phyloP scores from a whole-genome alignment of 2,797 vertebrate genomes.

The Sebastes paucispinis region DNA sequence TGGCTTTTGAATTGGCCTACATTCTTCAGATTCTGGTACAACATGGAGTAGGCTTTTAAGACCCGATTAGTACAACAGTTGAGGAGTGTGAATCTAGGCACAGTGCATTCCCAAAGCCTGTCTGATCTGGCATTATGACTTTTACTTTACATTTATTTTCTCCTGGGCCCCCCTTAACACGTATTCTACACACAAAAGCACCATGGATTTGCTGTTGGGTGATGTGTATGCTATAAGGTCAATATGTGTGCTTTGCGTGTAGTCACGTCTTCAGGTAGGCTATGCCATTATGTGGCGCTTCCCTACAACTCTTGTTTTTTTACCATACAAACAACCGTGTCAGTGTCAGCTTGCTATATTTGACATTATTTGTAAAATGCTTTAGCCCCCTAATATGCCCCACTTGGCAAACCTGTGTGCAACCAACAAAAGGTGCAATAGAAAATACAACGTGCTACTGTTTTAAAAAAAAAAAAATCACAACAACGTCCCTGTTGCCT shows the following conservation, averaged over 20 bases:
- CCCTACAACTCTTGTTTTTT: slow-evolving; percentile 30
- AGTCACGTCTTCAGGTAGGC: background rate
- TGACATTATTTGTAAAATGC: slow-evolving; percentile 33
- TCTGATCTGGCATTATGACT: slow-evolving; percentile 80
- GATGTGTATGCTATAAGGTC: background rate
- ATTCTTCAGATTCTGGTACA: slow-evolving; percentile 87
- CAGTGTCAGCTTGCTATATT: slow-evolving; percentile 46
- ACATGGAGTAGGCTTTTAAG: slow-evolving; percentile 81
- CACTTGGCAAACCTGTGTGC: slow-evolving; percentile 41
- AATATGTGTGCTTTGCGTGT: background rate
- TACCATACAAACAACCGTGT: slow-evolving; percentile 40
- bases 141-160: slow-evolving; percentile 58
- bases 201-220: background rate
- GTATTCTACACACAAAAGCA: background rate
- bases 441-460: slow-evolving; percentile 21
- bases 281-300: slow-evolving; percentile 13
- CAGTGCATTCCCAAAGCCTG: slow-evolving; percentile 75
- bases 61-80: slow-evolving; percentile 82
- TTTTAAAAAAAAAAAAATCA: background rate
- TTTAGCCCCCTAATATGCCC: slow-evolving; percentile 33
- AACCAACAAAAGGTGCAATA: slow-evolving; percentile 22
- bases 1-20: slow-evolving; percentile 82
- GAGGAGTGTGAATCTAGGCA: slow-evolving; percentile 72
- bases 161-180: background rate
- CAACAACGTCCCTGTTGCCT: background rate